Base-by-base conservation (phyloP, 1,140 invertebrate species). In the Sitophilus oryzae region DNA sequence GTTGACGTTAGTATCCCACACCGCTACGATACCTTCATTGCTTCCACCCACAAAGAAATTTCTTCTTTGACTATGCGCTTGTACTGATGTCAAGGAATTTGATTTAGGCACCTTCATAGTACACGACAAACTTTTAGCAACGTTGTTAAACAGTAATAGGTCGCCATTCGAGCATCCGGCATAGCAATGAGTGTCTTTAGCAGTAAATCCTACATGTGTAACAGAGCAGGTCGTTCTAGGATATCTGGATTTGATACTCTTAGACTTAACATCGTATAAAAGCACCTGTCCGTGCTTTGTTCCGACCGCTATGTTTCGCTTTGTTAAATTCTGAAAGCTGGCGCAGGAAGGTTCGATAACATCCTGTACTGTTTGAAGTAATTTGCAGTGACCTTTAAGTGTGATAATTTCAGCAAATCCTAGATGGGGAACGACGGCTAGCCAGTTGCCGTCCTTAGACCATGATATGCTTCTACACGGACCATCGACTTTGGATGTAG, bases 1-100 rank as follows among this genome's bases (percentile, higher is more conserved):
- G 34, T 61, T 64, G 3, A 59, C 55, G 21, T 72, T 67, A 10
- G 62, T 66, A 56, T 72, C 71, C 68, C 68, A 72, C 34, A 67
- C 60, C 11, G 51, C 64, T 6, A 71, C 64, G 8, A 66, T 54
- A 3, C 71, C 69, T 58, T 71, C 68, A 36, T 65, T 64, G 44
- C 68, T 69, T 6, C 67, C 66, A 18, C 57, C 61, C 4, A 56
- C 54, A 1, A 72, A 25, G 6, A 64, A 53, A 56, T 66, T 63
- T 19, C 64, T 59, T 55, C 66, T 68, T 6, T 49, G 51, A 1
- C 43, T 51, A 56, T 70, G 69, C n/a, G 61, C 64, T 58, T 59
- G 48, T 9, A 72, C 19, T 9, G 61, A 56, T 23, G 57, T 65
- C 10, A 70, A 43, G 1, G 63, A 66, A 9, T 55, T 52, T 16